A percentile compares a stretch with the other conserved stretches of the same genome.
Evolutionary conservation across 2,888 invertebrate species (phyloP).

Genomic region (Chorisops tibialis): DNA sequence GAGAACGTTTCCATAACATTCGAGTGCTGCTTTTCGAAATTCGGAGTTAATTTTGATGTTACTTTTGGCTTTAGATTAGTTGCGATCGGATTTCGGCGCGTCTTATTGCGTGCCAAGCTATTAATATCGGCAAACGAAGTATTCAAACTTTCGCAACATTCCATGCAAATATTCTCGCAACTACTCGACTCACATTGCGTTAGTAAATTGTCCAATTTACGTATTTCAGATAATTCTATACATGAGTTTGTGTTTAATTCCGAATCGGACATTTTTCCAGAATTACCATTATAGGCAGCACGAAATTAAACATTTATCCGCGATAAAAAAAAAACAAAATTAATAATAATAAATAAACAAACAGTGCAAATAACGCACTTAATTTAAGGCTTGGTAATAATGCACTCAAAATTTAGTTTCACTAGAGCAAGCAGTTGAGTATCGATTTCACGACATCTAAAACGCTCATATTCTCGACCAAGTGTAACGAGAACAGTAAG

Average conservation of each 20-base stretch:
- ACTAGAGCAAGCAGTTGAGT: too few species aligned
- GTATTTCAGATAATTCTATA: conserved; percentile 42
- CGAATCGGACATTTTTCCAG: conserved; percentile 39
- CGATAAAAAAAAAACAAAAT: too few species aligned
- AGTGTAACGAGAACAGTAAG: too few species aligned
- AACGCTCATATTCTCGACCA: too few species aligned
- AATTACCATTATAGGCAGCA: conserved; percentile 5
- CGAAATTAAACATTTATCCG: conserved; percentile 7
- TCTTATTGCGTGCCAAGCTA: background rate
- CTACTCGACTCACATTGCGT: conserved; percentile 42
- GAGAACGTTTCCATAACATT: conserved; percentile 37
- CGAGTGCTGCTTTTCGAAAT: conserved; percentile 34
- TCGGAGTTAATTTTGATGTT: conserved; percentile 29
- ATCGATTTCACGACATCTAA: too few species aligned
- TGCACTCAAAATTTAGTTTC: too few species aligned
- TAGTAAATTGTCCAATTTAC: conserved; percentile 40
- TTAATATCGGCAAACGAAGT: conserved; percentile 36
- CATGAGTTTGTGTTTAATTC: conserved; percentile 41
- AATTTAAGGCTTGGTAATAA: too few species aligned
- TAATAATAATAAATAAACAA: too few species aligned
- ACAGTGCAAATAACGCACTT: too few species aligned
- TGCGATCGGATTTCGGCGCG: background rate
- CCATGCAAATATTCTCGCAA: conserved; percentile 41
- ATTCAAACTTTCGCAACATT: conserved; percentile 40
- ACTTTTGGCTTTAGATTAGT: background rate